Evolutionary conservation across 2,113 vertebrate genomes (phyloP).

Genomic region (Aegotheles bennettii): DNA sequence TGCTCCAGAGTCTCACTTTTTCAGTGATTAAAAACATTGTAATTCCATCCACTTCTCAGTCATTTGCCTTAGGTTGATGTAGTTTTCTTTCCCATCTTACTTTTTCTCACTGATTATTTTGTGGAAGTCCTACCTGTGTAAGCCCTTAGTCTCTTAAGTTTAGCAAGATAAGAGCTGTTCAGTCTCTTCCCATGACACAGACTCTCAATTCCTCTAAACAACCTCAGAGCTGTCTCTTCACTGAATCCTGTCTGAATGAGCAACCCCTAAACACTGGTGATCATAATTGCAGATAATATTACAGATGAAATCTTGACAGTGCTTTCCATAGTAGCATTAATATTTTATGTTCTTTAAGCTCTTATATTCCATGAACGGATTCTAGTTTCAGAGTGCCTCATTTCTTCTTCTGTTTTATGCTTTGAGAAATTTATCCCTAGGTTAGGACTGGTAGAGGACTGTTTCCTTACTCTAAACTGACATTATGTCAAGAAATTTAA

Average conservation of each 20-base stretch:
- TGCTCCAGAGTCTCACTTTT: not conserved
- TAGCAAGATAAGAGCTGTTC: not conserved
- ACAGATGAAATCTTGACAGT: not conserved
- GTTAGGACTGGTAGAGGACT: not conserved
- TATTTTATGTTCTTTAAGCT: conserved; percentile 34
- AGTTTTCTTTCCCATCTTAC: not conserved
- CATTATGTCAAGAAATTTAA: not conserved
- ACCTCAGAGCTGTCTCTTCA: not conserved
- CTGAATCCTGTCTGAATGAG: not conserved
- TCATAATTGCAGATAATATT: not conserved
- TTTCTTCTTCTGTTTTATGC: not conserved
- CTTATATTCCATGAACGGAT: not conserved
- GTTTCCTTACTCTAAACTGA: not conserved
- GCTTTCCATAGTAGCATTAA: not conserved
- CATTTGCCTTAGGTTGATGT: not conserved
- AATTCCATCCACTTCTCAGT: not conserved
- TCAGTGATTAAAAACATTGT: not conserved
- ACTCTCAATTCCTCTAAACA: not conserved
- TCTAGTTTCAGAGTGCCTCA: not conserved
- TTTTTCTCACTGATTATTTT: not conserved
- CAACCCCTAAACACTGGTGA: not conserved
- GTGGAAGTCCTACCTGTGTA: not conserved
- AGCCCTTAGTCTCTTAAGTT: not conserved
- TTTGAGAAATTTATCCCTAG: not conserved
- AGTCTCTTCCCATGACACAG: not conserved